Evolutionary conservation across 2,797 vertebrate species (phyloP).

Genomic region (Threskiornis aethiopicus): DNA sequence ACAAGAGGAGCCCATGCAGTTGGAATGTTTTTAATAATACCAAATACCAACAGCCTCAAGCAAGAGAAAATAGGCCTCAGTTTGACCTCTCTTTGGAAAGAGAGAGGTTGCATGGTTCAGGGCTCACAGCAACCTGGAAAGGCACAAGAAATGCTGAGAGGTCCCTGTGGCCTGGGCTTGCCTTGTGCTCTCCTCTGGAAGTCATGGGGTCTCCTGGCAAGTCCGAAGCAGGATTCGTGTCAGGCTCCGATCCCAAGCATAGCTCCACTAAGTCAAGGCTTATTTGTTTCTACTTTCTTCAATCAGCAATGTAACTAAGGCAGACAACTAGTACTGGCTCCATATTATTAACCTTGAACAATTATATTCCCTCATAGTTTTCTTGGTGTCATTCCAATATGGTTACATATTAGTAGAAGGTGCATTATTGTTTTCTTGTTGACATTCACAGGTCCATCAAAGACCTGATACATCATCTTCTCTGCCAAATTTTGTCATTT

Average conservation of each 20-base stretch:
- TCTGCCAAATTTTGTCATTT: background rate
- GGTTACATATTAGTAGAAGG: background rate
- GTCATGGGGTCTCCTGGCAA: background rate
- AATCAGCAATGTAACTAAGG: background rate
- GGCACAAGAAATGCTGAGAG: background rate
- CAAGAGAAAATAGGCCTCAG: background rate
- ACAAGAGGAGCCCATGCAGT: background rate
- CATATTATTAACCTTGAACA: background rate
- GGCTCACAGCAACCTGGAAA: background rate
- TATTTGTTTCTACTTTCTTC: background rate
- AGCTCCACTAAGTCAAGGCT: background rate
- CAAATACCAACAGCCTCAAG: background rate
- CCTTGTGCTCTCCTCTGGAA: background rate
- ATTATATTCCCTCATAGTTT: background rate
- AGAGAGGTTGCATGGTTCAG: background rate
- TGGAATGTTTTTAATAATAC: background rate
- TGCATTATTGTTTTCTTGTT: background rate
- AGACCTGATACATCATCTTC: background rate
- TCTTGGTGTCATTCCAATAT: background rate
- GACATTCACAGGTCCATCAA: background rate
- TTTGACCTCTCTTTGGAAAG: background rate
- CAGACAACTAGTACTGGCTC: background rate
- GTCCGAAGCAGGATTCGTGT: background rate
- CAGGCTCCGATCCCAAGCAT: background rate
- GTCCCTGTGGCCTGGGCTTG: background rate